phyloP scores from a whole-genome alignment of 2,113 vertebrate species.

The Calidris pugnax region DNA sequence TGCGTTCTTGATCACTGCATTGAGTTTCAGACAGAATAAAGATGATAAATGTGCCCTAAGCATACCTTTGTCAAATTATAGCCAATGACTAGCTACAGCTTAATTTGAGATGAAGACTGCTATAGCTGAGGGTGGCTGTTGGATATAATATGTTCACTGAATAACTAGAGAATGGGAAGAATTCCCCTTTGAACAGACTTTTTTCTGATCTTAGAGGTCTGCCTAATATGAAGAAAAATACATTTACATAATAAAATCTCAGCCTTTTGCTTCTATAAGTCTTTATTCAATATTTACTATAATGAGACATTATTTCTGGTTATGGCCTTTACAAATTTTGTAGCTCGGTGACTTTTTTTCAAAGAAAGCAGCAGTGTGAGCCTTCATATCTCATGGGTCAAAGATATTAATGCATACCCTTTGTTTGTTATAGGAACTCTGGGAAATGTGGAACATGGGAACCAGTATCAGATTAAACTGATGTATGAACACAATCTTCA shows the following conservation, averaged over 20 bases:
- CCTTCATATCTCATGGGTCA: background rate
- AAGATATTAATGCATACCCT: background rate
- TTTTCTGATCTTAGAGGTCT: background rate
- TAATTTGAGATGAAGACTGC: background rate
- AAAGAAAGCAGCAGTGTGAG: background rate
- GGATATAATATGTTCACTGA: background rate
- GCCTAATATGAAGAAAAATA: background rate
- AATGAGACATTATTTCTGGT: background rate
- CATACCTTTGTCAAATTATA: background rate
- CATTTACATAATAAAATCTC: background rate
- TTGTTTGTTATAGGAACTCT: constrained; percentile 76
- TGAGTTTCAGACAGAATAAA: background rate
- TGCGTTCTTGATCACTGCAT: background rate
- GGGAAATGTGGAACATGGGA: constrained; percentile 94
- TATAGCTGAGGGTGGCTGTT: background rate
- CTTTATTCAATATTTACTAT: background rate
- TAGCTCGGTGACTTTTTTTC: background rate
- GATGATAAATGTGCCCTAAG: background rate
- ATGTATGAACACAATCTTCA: constrained; percentile 96
- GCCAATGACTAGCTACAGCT: background rate
- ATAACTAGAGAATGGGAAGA: background rate
- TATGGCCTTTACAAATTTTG: background rate
- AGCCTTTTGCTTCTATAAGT: background rate
- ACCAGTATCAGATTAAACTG: constrained; percentile 93
- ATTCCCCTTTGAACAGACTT: background rate